Base-by-base conservation (phyloP, 2,113 vertebrate species). In the Barbus barbus region DNA sequence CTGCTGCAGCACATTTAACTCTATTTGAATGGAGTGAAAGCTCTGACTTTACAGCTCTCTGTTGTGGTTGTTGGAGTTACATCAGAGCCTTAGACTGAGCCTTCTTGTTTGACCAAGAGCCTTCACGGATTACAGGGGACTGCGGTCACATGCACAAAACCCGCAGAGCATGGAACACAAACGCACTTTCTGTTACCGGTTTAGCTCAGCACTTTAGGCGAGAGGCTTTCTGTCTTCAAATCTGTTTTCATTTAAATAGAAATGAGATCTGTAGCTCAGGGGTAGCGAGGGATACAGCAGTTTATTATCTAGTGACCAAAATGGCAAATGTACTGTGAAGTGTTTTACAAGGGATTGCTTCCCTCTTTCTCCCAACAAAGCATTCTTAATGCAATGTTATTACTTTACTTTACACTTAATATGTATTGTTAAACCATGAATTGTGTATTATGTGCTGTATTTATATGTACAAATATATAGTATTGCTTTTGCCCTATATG, bases 71-170 rank as follows among this genome's bases (percentile, higher is more conserved):
- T 58, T 26, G 8, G 48, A 4, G 18, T 26, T 73, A 53, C 13
- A 61, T 72, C 36, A 18, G 48, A 75, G 14, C 36, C 53, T 67
- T 14, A 78, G n/a, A 72, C 48, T 71, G 61, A 75, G 60, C 20
- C 38, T 76, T 38, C 78, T 88, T 67, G 74, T 88, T 81, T 86
- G 56, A 78, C 24, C 58, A 72, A 83, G 86, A 71, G 85, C 67
- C 79, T 87, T 14, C 31, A 26, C 38, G 60, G 72, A 71, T 60
- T 82, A 79, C 33, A 60, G 53, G 56, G 53, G 80, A 84, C 87
- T 89, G 87, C 87, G 88, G 86, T 76, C 80, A 88, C 75, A 76
- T 78, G 88, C 71, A 86, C 84, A 79, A 83, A 69, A 44, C 4
- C 74, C 76, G 46, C 77, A 46, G 72, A 79, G 67, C 78, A 38